Conservation (phyloP, 1,140 invertebrate species). For the Monomorium pharaonis region DNA sequence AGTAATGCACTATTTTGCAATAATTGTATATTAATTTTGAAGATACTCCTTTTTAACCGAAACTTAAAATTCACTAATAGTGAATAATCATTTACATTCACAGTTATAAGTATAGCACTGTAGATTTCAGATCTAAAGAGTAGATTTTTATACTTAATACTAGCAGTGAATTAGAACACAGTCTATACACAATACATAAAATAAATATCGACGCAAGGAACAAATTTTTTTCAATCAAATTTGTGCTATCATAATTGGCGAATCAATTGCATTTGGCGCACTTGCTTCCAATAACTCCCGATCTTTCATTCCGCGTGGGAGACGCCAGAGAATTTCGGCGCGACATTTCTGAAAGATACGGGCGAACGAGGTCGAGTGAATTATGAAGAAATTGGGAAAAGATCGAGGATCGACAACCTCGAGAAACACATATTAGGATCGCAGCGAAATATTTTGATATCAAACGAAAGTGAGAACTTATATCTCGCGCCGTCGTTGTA, state of each 20-base stretch:
- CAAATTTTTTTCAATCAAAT: background rate
- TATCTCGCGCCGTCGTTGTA: slow-evolving; percentile 39
- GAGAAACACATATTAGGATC: slow-evolving; percentile 53
- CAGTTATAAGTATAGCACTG: too few relatives aligned
- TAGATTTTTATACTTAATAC: too few relatives aligned
- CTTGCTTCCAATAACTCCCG: background rate
- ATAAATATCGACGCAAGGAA: background rate
- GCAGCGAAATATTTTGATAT: slow-evolving; percentile 49
- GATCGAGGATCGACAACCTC: slow-evolving; percentile 29
- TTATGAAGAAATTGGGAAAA: slow-evolving; percentile 27
- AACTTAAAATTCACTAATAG: too few relatives aligned
- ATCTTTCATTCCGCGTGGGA: background rate
- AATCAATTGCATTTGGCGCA: background rate
- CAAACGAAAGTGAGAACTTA: slow-evolving; percentile 13
- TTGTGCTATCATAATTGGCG: background rate
- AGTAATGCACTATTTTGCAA: too few relatives aligned
- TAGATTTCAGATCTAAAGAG: too few relatives aligned
- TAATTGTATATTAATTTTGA: too few relatives aligned
- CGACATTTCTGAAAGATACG: background rate
- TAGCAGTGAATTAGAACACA: too few relatives aligned
- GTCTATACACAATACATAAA: background rate
- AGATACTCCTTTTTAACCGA: too few relatives aligned
- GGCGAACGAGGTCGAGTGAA: background rate
- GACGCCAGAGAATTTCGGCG: background rate
- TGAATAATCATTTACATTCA: too few relatives aligned